Percentiles rank a stretch among this genome's conserved stretches.
Evolutionary conservation across 2,113 vertebrate species (phyloP).

Genomic region (Mohoua ochrocephala): DNA sequence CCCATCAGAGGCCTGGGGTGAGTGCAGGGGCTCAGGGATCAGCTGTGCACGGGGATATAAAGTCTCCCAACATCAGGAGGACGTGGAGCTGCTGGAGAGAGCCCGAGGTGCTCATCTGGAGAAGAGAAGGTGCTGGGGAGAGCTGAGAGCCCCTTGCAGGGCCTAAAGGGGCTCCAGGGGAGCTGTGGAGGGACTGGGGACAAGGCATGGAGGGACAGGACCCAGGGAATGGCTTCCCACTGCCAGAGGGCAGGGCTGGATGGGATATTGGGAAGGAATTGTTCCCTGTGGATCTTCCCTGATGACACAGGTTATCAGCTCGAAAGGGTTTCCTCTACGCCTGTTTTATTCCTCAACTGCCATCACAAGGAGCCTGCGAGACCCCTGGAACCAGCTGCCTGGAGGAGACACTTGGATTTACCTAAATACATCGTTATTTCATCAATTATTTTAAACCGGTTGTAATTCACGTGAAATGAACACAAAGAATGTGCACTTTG

Average conservation of each 20-base stretch:
- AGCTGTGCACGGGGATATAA: background rate
- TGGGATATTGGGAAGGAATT: background rate
- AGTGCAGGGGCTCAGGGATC: background rate
- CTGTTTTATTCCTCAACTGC: accelerated
- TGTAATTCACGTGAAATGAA: background rate
- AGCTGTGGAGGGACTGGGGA: background rate
- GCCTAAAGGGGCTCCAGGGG: background rate
- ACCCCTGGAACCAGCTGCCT: background rate
- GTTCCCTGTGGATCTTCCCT: background rate
- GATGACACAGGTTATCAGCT: background rate
- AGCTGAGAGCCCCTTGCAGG: accelerated
- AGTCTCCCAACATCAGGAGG: background rate
- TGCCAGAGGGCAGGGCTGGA: background rate
- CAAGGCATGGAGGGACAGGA: background rate
- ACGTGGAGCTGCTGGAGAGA: background rate
- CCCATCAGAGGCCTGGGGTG: background rate
- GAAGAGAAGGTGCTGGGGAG: background rate
- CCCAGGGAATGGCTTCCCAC: background rate
- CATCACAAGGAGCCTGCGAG: accelerated
- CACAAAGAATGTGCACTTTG: background rate
- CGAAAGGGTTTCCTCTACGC: background rate
- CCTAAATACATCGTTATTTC: background rate
- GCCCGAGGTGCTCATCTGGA: background rate
- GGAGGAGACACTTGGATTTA: background rate
- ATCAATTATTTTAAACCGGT: background rate